Conservation (phyloP, 2,113 vertebrate genomes). For the Oreochromis niloticus region DNA sequence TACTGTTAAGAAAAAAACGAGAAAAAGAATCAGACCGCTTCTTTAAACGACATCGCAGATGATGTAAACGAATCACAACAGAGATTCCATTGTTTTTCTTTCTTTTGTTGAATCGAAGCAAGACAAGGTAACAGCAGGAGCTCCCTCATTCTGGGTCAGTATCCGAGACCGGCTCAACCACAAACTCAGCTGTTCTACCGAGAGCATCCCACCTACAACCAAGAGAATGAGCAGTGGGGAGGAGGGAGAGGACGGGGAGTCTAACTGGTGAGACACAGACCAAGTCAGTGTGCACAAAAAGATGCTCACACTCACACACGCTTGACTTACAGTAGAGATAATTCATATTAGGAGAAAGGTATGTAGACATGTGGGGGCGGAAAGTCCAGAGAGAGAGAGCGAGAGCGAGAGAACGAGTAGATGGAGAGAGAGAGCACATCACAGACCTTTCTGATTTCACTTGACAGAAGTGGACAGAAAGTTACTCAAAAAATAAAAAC, state of each 20-base stretch:
- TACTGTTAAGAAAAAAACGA: neutral
- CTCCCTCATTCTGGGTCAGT: constrained; percentile 23
- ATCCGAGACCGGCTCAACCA: constrained; percentile 16
- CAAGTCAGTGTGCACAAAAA: neutral
- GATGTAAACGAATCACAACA: neutral
- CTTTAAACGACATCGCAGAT: neutral
- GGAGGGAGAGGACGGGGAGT: constrained; percentile 1
- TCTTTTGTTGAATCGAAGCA: neutral
- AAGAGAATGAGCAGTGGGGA: constrained; percentile 29
- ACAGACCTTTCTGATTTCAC: neutral
- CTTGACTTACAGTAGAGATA: neutral
- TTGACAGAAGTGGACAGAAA: neutral
- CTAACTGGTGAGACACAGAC: neutral
- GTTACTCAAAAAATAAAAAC: neutral
- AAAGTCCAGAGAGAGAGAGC: neutral
- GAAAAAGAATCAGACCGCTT: neutral
- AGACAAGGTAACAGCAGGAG: neutral
- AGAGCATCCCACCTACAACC: constrained; percentile 44
- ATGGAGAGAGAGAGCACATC: neutral
- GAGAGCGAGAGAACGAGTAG: neutral
- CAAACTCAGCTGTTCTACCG: constrained; percentile 25
- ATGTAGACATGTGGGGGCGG: neutral
- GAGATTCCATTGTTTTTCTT: neutral
- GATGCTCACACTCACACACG: neutral
- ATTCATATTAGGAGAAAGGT: neutral